Conservation (phyloP, 2,797 vertebrate genomes). For the Anguilla megastoma region DNA sequence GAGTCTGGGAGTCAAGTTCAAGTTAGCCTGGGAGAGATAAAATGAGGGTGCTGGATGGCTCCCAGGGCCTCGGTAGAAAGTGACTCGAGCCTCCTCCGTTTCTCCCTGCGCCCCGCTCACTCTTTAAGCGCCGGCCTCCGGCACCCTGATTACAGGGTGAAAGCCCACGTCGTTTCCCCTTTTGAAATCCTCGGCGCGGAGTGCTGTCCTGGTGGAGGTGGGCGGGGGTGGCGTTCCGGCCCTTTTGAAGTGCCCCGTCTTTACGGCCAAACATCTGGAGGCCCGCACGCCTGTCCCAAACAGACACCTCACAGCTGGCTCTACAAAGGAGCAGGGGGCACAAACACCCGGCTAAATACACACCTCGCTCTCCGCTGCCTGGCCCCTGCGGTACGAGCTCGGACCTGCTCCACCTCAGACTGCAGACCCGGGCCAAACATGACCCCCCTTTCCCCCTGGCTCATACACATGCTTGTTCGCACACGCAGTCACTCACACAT, state of each 20-base stretch:
- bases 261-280: slow-evolving; percentile 66
- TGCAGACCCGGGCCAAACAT: slow-evolving; percentile 42
- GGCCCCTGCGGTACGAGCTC: slow-evolving; percentile 26
- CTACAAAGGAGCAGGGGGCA: slow-evolving; percentile 59
- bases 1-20: slow-evolving; percentile 43
- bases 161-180: slow-evolving; percentile 60
- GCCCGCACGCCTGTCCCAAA: slow-evolving; percentile 48
- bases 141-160: slow-evolving; percentile 67
- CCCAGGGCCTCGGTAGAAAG: slow-evolving; percentile 43
- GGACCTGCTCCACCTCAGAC: slow-evolving; percentile 26
- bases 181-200: slow-evolving; percentile 63
- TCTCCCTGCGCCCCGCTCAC: background rate
- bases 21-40: slow-evolving; percentile 46
- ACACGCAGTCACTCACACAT: background rate
- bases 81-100: slow-evolving; percentile 30
- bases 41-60: background rate
- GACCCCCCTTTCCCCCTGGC: background rate
- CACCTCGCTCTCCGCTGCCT: slow-evolving; percentile 44
- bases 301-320: slow-evolving; percentile 62
- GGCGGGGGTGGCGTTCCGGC: slow-evolving; percentile 13
- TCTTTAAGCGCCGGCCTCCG: slow-evolving; percentile 45
- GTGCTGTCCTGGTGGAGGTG: slow-evolving; percentile 55
- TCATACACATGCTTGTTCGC: background rate
- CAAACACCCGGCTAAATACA: slow-evolving; percentile 45
- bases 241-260: slow-evolving; percentile 68